Base-by-base conservation (phyloP, 2,888 invertebrate species). In the Cantharis lateralis region DNA sequence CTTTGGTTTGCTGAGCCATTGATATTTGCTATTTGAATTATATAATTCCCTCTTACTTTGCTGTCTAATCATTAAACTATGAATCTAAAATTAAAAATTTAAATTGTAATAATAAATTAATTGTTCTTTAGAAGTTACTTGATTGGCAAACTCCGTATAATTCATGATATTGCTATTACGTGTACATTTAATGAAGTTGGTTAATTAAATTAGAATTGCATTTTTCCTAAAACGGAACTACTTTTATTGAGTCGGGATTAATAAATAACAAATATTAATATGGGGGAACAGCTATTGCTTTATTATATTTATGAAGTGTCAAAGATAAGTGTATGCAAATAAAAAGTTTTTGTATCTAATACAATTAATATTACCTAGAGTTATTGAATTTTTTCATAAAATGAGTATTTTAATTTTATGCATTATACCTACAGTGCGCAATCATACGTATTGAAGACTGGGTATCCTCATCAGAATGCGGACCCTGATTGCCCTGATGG, bases 1-100 rank as follows among this genome's bases (percentile, higher is more conserved):
- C 68, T 79, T 84, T 75, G 82, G 86, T 32, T 84, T 85, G 63
- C 83, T 83, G 18, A 87, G 79, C 87, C 87, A 87, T 78, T 81
- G 82, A 71, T 86, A 87, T 73, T 86, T 86, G 4, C 70, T 28
- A 70, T 61, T 70, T 62, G 82, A 82, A 61, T 82, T 74, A 13
- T 79, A 78, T 76, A 85, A 84, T 1, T 81, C 78, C 64, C 79
- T 80, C 78, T 84, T 85, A 10, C 84, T 82, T 72, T 85, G 85
- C 73, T 86, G 87, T 1, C 82, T 83, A 66, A 85, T 84, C 87
- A 87, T 87, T 68, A 87, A 79, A 63, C 83, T 80, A 81, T 86
- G 85, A 10, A 87, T 83, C 87, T 86, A 66, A 77, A 66, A 75
- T 64, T 77, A 61, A 69, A 61, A 24, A 63, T 28, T 10, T 11